Evolutionary conservation across 2,797 vertebrate genomes (phyloP).

Genomic region (Parauchenoglanis ngamensis): DNA sequence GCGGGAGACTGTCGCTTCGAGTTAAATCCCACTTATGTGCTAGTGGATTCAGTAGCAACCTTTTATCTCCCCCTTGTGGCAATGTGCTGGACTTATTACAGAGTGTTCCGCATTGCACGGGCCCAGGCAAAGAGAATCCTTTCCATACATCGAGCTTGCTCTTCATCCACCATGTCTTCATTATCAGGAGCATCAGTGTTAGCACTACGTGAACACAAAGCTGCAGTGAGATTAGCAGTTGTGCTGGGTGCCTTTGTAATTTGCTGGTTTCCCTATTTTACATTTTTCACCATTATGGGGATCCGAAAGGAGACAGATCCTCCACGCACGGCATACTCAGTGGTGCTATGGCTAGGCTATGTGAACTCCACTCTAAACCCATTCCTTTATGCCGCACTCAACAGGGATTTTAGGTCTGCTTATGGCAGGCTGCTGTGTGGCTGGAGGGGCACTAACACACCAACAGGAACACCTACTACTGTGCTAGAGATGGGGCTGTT

Average conservation of each 20-base stretch:
- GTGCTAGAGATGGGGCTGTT: conserved; percentile 65
- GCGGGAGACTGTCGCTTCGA: conserved; percentile 76
- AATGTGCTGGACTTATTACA: conserved; percentile 91
- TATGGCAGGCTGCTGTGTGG: conserved; percentile 81
- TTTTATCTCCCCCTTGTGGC: conserved; percentile 89
- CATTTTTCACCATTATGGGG: conserved; percentile 85
- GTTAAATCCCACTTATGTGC: conserved; percentile 81
- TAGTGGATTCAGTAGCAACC: conserved; percentile 86
- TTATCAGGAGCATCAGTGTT: conserved; percentile 66
- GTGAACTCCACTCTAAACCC: conserved; percentile 93
- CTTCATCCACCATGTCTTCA: conserved; percentile 53
- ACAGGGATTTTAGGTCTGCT: conserved; percentile 88
- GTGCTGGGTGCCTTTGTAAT: conserved; percentile 89
- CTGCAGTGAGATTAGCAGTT: conserved; percentile 85
- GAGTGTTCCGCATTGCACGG: conserved; percentile 87
- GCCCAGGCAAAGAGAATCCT: conserved; percentile 88
- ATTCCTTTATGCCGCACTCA: conserved; percentile 87
- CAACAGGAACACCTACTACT: conserved; percentile 53
- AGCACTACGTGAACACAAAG: conserved; percentile 89
- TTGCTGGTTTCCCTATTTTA: conserved; percentile 97
- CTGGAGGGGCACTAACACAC: conserved; percentile 30
- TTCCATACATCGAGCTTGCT: conserved; percentile 66
- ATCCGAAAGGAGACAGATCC: conserved; percentile 73
- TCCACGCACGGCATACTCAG: conserved; percentile 67
- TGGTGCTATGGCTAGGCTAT: conserved; percentile 93